Evolutionary conservation across 2,888 invertebrate species (phyloP).

Genomic region (Dusona sp.): DNA sequence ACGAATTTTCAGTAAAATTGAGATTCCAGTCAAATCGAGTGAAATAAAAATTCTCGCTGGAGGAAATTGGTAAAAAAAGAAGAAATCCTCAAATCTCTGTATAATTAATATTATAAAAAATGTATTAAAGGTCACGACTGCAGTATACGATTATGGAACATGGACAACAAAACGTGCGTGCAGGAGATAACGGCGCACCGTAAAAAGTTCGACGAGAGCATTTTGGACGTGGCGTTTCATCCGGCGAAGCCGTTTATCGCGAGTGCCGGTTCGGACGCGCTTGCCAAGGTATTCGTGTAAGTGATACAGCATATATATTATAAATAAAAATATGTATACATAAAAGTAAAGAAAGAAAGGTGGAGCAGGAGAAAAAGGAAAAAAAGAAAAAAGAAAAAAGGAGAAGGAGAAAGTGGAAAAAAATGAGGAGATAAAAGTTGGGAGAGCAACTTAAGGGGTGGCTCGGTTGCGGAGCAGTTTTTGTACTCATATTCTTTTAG

Average conservation of each 20-base stretch:
- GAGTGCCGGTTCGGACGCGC: constrained; percentile 99
- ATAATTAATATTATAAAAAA: background rate
- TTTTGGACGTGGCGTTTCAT: constrained; percentile 99
- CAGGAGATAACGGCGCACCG: constrained; percentile 99
- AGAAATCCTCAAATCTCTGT: background rate
- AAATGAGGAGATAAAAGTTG: constrained; percentile 62
- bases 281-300: constrained; percentile 99
- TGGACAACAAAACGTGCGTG: constrained; percentile 99
- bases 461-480: constrained; percentile 75
- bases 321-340: constrained; percentile 52
- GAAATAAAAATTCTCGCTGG: no score
- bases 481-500: constrained; percentile 83
- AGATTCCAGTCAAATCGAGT: no score
- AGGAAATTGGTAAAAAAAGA: background rate
- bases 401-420: constrained; percentile 27
- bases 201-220: constrained; percentile 99
- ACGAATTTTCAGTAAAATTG: no score
- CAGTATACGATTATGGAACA: constrained; percentile 99
- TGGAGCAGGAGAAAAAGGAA: constrained; percentile 30
- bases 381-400: background rate
- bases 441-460: constrained; percentile 75
- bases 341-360: constrained; percentile 43
- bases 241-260: constrained; percentile 99
- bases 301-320: constrained; percentile 72
- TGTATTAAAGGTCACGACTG: constrained; percentile 93